Conservation (phyloP, 2,888 invertebrate genomes). For the Imbricaverruca yamaguchii region DNA sequence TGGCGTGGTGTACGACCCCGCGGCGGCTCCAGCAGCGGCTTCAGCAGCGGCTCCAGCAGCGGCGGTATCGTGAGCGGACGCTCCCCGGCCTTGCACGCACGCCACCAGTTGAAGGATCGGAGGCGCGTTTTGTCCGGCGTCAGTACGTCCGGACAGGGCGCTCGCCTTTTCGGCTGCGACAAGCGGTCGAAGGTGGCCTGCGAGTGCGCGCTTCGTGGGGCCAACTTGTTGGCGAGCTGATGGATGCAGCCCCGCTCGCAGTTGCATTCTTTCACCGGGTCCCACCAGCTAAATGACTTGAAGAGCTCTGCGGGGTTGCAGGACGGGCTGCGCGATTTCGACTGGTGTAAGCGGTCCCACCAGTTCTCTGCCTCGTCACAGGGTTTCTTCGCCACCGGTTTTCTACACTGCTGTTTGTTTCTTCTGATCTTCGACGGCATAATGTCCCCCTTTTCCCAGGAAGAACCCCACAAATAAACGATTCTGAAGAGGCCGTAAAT, state of each 20-base stretch:
- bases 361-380: not conserved
- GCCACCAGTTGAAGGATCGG: slow-evolving; percentile 17
- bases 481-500: not conserved
- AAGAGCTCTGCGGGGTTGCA: not conserved
- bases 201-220: not conserved
- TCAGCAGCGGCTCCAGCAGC: not conserved
- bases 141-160: not conserved
- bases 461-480: not conserved
- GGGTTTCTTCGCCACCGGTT: not conserved
- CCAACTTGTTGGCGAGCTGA: not conserved
- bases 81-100: not conserved
- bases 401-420: not conserved
- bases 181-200: not conserved
- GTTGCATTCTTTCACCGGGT: not conserved
- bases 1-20: not conserved
- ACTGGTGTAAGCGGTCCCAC: not conserved
- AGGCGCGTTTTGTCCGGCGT: not conserved
- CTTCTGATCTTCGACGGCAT: not conserved
- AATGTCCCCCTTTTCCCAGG: not conserved
- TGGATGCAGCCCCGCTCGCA: not conserved
- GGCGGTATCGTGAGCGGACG: not conserved
- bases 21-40: not conserved
- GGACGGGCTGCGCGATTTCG: not conserved
- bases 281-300: not conserved
- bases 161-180: not conserved